These are phyloP conservation scores for Opisthocomus hoazin DNA, from an alignment of 2,113 vertebrate species.

Conservation along the genomic window DNA sequence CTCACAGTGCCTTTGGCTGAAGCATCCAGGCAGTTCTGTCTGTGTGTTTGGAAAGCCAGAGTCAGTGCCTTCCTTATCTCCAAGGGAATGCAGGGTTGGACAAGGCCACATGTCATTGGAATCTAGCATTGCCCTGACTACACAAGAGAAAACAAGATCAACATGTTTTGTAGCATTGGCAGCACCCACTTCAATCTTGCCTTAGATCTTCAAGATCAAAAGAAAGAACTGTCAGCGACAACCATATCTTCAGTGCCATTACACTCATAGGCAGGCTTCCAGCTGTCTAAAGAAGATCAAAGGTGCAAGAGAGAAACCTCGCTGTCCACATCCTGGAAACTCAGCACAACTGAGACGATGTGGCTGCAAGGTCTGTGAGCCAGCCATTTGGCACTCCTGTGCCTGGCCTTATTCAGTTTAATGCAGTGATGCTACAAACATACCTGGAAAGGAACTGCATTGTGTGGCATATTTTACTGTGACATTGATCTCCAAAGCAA, in stretches of 20 bases:
- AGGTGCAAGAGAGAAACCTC: neutral
- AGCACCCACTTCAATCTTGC: neutral
- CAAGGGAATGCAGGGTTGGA: neutral
- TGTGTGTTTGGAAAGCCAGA: neutral
- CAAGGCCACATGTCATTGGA: neutral
- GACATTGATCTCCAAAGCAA: neutral
- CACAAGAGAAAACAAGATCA: neutral
- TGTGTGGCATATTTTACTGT: too few species aligned
- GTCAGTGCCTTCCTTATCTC: neutral
- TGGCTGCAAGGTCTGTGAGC: rapidly evolving
- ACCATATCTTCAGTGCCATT: rapidly evolving
- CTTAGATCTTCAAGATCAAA: neutral
- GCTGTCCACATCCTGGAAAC: neutral
- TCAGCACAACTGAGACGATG: rapidly evolving
- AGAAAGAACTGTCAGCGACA: neutral
- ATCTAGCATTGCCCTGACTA: neutral
- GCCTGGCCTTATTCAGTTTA: neutral
- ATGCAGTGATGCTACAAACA: rapidly evolving
- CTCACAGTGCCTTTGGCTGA: neutral
- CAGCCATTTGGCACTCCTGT: neutral
- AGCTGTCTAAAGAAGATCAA: neutral
- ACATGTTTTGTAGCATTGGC: neutral
- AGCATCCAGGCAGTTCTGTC: neutral
- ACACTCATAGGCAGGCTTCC: neutral
- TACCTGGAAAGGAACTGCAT: neutral